Evolutionary conservation across 2,797 vertebrate genomes (phyloP).

Genomic region (Uromys caudimaculatus): DNA sequence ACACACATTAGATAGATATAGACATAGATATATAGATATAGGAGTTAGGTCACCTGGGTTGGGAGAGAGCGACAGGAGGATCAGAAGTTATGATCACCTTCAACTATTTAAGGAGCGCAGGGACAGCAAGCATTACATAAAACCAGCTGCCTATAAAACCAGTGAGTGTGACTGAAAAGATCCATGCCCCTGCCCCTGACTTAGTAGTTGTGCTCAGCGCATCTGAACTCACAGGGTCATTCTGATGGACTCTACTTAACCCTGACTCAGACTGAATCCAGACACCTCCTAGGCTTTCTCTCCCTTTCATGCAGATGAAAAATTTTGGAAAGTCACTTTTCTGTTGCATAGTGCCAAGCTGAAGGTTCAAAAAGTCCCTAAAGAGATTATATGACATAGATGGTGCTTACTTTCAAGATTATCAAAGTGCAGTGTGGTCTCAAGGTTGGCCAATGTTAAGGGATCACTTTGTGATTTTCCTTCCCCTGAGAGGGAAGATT

Average conservation of each 20-base stretch:
- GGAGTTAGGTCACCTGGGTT: not conserved
- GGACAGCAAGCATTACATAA: not conserved
- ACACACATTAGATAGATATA: no score
- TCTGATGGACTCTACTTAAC: not conserved
- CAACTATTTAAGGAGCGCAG: not conserved
- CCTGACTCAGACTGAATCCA: not conserved
- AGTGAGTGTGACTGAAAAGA: not conserved
- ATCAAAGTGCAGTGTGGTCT: not conserved
- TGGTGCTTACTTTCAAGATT: constrained; percentile 21
- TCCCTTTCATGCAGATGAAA: not conserved
- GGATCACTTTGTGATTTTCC: not conserved
- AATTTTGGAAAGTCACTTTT: not conserved
- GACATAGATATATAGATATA: not conserved
- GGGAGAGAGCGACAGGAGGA: not conserved
- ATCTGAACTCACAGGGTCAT: not conserved
- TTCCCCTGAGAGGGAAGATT: not conserved
- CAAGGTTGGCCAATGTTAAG: not conserved
- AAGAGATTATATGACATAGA: not conserved
- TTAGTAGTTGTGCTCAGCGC: not conserved
- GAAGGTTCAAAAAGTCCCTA: not conserved
- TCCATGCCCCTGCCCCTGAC: no score
- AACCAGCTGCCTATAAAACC: not conserved
- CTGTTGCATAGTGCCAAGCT: constrained; percentile 17
- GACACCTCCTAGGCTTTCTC: not conserved
- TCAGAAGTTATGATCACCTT: not conserved